Percentiles rank a stretch among this genome's conserved stretches.
phyloP scores from a whole-genome alignment of 1,140 invertebrate species.

The Archivesica marissinica region DNA sequence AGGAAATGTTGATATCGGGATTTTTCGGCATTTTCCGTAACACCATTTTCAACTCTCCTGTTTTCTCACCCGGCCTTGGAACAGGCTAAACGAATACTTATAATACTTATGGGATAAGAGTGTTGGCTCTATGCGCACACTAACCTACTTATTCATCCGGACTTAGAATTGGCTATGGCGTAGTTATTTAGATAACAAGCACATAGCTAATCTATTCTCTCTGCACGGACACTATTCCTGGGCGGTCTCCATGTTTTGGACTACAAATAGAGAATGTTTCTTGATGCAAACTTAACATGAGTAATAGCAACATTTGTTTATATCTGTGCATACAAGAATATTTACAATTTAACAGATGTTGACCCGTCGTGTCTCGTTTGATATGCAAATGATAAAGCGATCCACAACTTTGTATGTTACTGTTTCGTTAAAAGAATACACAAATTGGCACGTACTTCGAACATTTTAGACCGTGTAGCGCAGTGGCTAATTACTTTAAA shows the following conservation, averaged over 20 bases:
- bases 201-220: no score
- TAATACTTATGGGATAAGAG: no score
- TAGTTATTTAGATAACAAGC: no score
- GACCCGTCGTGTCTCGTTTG: conserved; percentile 52
- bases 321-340: conserved; percentile 20
- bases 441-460: conserved; percentile 5
- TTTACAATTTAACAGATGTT: conserved; percentile 39
- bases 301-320: conserved; percentile 30
- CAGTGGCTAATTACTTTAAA: conserved; percentile 12
- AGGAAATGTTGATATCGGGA: no score
- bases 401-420: background rate
- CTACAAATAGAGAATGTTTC: conserved; percentile 10
- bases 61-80: no score
- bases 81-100: no score
- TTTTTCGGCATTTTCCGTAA: no score
- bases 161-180: no score
- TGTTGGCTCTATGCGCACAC: no score
- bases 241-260: conserved; percentile 4
- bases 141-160: no score
- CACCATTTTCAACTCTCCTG: no score
- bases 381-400: conserved; percentile 41
- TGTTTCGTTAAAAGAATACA: background rate
- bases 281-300: conserved; percentile 11
- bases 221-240: background rate
- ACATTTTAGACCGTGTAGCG: background rate